Conservation (phyloP, 2,888 invertebrate genomes). For the Monoplex corrugatus region DNA sequence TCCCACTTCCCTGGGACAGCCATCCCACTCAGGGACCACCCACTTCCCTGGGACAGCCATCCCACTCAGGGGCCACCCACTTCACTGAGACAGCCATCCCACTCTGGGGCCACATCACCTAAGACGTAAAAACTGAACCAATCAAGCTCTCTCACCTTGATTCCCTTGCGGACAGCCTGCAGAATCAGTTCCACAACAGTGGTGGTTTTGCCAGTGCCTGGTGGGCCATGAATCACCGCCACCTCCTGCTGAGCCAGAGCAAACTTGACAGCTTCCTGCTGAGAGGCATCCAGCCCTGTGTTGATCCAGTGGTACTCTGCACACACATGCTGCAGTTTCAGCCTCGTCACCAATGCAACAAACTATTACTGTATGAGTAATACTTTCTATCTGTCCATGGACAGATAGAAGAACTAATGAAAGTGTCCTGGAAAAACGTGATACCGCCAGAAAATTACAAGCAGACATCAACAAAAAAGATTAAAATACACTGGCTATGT, state of each 20-base stretch:
- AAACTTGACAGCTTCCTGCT: conserved; percentile 83
- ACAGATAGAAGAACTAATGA: no score
- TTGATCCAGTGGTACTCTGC: conserved; percentile 41
- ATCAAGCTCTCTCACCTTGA: conserved; percentile 81
- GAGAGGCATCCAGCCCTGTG: conserved; percentile 81
- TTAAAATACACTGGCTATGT: no score
- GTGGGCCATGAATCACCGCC: conserved; percentile 84
- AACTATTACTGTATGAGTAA: background rate
- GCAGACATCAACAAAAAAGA: no score
- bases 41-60: background rate
- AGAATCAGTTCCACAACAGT: conserved; percentile 84
- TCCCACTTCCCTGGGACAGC: no score
- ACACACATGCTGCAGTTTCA: background rate
- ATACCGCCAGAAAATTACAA: no score
- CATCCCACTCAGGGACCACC: background rate
- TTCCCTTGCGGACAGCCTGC: conserved; percentile 81
- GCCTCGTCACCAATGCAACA: background rate
- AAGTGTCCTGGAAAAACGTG: no score
- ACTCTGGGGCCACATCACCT: no score
- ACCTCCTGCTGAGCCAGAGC: conserved; percentile 83
- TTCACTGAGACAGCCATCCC: background rate
- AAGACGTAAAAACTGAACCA: no score
- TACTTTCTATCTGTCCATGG: background rate
- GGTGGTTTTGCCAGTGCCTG: conserved; percentile 85
- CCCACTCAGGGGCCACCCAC: no score